A percentile compares a stretch with the other conserved stretches of the same genome.
Evolutionary conservation across 2,797 vertebrate species (phyloP).

Genomic region (Pangasius macronema): DNA sequence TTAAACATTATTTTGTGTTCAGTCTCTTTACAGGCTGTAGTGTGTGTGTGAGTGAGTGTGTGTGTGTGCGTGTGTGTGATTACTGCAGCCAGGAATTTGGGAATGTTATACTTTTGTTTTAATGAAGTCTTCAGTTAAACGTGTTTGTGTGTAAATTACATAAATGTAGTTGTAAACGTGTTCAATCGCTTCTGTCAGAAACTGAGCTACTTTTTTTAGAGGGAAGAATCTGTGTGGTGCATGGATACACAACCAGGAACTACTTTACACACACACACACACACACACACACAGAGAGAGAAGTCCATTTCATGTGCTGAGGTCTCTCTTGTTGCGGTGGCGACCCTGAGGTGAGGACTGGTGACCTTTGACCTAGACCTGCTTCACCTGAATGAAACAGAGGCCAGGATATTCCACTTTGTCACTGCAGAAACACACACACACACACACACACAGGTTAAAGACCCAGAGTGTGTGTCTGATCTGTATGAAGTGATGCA

Average conservation of each 20-base stretch:
- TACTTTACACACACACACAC: background rate
- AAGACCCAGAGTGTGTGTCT: background rate
- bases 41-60: background rate
- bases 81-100: too few relatives aligned
- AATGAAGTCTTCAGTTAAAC: too few relatives aligned
- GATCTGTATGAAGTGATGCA: background rate
- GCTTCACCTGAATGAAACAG: slow-evolving; percentile 73
- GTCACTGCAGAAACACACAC: slow-evolving; percentile 51
- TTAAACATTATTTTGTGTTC: background rate
- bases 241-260: background rate
- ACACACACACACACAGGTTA: background rate
- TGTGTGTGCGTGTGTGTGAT: background rate
- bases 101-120: too few relatives aligned
- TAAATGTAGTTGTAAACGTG: too few relatives aligned
- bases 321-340: background rate
- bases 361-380: background rate
- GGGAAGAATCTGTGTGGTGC: background rate
- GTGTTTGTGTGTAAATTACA: too few relatives aligned
- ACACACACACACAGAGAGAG: background rate
- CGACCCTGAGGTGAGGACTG: background rate
- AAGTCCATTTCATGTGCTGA: background rate
- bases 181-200: background rate
- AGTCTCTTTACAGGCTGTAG: background rate
- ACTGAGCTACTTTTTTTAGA: background rate
- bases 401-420: slow-evolving; percentile 62